These are phyloP conservation scores for Xylota sylvarum DNA, from an alignment of 2,888 invertebrate genomes.

Conservation along the genomic window DNA sequence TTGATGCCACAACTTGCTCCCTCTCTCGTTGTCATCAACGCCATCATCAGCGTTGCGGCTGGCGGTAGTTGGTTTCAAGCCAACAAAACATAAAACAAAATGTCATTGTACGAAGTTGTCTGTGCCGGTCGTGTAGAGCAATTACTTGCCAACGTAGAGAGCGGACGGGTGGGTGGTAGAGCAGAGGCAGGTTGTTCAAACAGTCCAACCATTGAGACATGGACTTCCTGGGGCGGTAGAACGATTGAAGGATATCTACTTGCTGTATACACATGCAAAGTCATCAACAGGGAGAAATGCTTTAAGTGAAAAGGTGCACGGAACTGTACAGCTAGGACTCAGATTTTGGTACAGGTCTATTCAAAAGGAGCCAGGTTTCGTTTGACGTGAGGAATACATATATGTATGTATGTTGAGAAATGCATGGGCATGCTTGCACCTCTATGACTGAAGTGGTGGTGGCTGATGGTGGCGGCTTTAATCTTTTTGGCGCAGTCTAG, in stretches of 20 bases:
- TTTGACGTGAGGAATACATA: conserved; percentile 9
- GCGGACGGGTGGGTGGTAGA: neutral
- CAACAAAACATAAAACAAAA: conserved; percentile 40
- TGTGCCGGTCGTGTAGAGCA: conserved; percentile 37
- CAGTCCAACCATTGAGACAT: conserved; percentile 65
- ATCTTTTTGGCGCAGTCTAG: conserved; percentile 48
- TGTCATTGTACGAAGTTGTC: conserved; percentile 34
- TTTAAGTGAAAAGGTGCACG: conserved; percentile 26
- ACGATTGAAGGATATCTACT: conserved; percentile 5
- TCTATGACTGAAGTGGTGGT: conserved; percentile 7
- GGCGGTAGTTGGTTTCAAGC: conserved; percentile 20
- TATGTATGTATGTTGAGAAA: conserved; percentile 36
- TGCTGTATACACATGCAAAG: neutral
- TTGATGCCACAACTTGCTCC: conserved; percentile 12
- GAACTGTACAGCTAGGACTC: conserved; percentile 22
- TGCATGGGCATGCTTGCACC: conserved; percentile 32
- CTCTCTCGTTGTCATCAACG: conserved; percentile 12
- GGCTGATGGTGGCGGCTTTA: conserved; percentile 48
- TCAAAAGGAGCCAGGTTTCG: conserved; percentile 13
- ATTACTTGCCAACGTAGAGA: conserved; percentile 53
- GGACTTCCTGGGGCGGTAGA: conserved; percentile 68
- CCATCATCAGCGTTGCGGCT: conserved; percentile 38
- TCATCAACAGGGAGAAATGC: neutral
- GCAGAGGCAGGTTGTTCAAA: conserved; percentile 52
- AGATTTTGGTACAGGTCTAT: conserved; percentile 43